phyloP scores from a whole-genome alignment of 2,113 vertebrate species.

The Salvelinus sp. region DNA sequence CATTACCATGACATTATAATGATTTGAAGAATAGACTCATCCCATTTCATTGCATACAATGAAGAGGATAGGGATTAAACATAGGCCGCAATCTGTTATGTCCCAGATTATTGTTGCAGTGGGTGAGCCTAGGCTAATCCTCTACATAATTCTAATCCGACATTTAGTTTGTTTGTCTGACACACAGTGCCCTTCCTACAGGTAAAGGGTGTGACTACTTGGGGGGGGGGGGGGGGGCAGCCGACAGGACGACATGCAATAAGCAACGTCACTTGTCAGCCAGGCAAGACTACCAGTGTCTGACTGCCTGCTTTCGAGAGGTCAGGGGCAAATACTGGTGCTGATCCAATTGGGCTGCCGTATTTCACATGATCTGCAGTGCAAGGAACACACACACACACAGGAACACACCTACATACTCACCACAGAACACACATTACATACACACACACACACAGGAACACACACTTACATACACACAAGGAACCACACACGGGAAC shows the following conservation, averaged over 20 bases:
- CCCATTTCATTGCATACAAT: not conserved
- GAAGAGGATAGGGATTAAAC: too few relatives aligned
- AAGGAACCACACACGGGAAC: not conserved
- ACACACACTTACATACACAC: slow-evolving; percentile 44
- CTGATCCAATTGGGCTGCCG: slow-evolving; percentile 74
- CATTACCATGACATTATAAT: not conserved
- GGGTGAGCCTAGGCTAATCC: slow-evolving; percentile 39
- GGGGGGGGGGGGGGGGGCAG: slow-evolving; percentile 4
- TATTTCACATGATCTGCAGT: slow-evolving; percentile 73
- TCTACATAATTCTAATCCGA: slow-evolving; percentile 68
- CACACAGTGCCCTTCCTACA: slow-evolving; percentile 53
- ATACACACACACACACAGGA: slow-evolving; percentile 30
- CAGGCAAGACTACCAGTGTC: slow-evolving; percentile 52
- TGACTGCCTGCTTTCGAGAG: slow-evolving; percentile 58
- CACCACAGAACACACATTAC: too few relatives aligned
- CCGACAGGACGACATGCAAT: slow-evolving; percentile 31
- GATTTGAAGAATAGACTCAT: not conserved
- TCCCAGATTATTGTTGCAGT: slow-evolving; percentile 60
- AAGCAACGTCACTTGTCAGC: slow-evolving; percentile 53
- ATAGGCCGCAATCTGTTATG: not conserved
- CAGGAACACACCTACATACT: not conserved
- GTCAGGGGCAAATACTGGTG: slow-evolving; percentile 70
- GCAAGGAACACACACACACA: slow-evolving; percentile 32
- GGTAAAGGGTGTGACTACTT: slow-evolving; percentile 34
- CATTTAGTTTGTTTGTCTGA: slow-evolving; percentile 58